Base-by-base conservation (phyloP, 1,140 invertebrate genomes). In the Drosophila lacteicornis region DNA sequence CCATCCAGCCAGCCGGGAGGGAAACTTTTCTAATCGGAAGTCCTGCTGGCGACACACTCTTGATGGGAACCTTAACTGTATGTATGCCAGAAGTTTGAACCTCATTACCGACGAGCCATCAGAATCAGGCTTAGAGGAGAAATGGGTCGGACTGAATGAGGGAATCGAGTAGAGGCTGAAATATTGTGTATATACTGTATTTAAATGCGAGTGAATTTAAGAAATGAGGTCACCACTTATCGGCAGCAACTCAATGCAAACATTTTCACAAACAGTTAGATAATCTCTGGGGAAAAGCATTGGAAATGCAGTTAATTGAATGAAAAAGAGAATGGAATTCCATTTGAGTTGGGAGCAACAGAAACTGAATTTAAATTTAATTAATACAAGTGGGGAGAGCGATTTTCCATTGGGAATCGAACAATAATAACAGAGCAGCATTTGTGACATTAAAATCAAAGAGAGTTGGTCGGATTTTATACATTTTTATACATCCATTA, bases 91-190 rank as follows among this genome's bases (percentile, higher is more conserved):
- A 59, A 67, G 47, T 57, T 36, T 45, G 50, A 50, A 61, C 43
- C 49, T 69, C 74, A 77, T 77, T 77, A 77, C 49, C 56, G 56
- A 43, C 49, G 40, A 56, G 53, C 61, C 73, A 75, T 71, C 67
- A 50, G 27, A 49, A 46, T 49, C 50, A 36, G 40, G 43, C 45
- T 57, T 38, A 42, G 45, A 58, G 12, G 43, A 25, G 46, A 68
- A 69, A 68, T 68, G 63, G 63, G 63, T 30, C 47, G 40, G 38
- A 25, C 30, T 43, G 36, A 42, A 19, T n/a, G 36, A 30, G 30
- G 46, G 22, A 33, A n/a, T 61, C 3, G n/a, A 19, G n/a, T 4
- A 13, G n/a, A 30, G 30, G 59, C 11, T 15, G 12, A n/a, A 51
- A 33, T 61, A 40, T 40, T 25, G 17, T 15, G 13, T 33, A 50